Evolutionary conservation across 2,113 vertebrate species (phyloP), one percentile per base, ranked within the genome.

Genomic region (Paradisaea rubra): DNA sequence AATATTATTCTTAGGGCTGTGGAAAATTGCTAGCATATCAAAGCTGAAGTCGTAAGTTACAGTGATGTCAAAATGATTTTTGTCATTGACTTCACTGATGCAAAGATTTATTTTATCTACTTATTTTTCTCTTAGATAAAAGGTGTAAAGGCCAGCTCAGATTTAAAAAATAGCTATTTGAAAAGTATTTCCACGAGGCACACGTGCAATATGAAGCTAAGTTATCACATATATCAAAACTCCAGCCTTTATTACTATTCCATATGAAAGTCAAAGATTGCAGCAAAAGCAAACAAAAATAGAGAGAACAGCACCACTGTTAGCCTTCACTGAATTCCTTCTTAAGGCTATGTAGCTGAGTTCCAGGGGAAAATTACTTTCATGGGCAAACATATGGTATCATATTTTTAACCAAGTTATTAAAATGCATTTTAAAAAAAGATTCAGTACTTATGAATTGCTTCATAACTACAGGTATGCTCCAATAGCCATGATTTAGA

Each of bases 141-240:
- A 74, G 15, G 4, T 84, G 59, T 74, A 85, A 94, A 95, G 52
- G 3, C 71, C 81, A 90, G 72, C 71, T 88, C 59, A 86, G 66
- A 83, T 57, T 88, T 90, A 41, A 92, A 95, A 96, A 96, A 86
- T 22, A 93, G 54, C 60, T 93, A 73, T 83, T 47, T 83, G 54
- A 91, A 89, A 91, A 89, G 54, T 87, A 93, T 57, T 82, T 79
- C 52, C 35, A 77, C 44, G 80, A 94, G 78, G 85, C 82, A 88
- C 91, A 71, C 28, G 10, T 93, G 91, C 89, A 94, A 82, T 73
- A 93, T 70, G 45, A 68, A 73, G 64, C 52, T 27, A 45, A 87
- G 23, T 68, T 84, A 56, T 41, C 57, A 87, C 33, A 66, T 30
- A 70, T 88, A 91, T 80, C 76, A 77, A 88, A 96, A 82, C 69